Percentiles rank a stretch among this genome's conserved stretches.
Conservation (phyloP, 2,888 invertebrate genomes). For the Tridacna crocea region DNA sequence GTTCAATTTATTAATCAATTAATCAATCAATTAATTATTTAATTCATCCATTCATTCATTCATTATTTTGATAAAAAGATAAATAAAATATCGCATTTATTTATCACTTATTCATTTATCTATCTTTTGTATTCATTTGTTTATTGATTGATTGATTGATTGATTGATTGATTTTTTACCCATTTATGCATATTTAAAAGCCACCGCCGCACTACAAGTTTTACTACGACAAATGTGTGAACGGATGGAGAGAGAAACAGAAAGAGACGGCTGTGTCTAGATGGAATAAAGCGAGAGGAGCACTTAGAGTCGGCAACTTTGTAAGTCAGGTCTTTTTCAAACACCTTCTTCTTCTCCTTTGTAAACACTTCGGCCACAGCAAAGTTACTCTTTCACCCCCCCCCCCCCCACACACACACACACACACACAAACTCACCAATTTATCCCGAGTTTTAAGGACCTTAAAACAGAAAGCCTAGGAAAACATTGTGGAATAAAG, state of each 20-base stretch:
- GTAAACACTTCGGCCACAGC: not conserved
- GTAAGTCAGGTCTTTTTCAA: constrained; percentile 31
- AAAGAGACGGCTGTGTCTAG: constrained; percentile 43
- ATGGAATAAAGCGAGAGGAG: constrained; percentile 66
- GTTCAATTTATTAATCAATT: too few relatives aligned
- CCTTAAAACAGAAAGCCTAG: too few relatives aligned
- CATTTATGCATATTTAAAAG: constrained; percentile 37
- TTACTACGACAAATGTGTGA: constrained; percentile 50
- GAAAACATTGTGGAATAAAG: too few relatives aligned
- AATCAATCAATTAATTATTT: too few relatives aligned
- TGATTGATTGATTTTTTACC: not conserved
- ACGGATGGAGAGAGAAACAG: constrained; percentile 59
- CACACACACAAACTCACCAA: too few relatives aligned
- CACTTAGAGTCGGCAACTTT: constrained; percentile 55
- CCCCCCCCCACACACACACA: too few relatives aligned
- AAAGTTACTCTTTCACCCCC: too few relatives aligned
- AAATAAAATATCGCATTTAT: too few relatives aligned
- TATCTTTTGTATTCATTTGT: not conserved
- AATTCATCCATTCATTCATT: too few relatives aligned
- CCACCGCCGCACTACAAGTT: constrained; percentile 57
- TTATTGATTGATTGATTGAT: not conserved
- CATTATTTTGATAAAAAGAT: too few relatives aligned
- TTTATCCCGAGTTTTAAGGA: too few relatives aligned
- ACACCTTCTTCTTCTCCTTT: not conserved
- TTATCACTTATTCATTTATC: too few relatives aligned